Base-by-base conservation (phyloP, 1,140 invertebrate species). In the Andrena cerasifolii region DNA sequence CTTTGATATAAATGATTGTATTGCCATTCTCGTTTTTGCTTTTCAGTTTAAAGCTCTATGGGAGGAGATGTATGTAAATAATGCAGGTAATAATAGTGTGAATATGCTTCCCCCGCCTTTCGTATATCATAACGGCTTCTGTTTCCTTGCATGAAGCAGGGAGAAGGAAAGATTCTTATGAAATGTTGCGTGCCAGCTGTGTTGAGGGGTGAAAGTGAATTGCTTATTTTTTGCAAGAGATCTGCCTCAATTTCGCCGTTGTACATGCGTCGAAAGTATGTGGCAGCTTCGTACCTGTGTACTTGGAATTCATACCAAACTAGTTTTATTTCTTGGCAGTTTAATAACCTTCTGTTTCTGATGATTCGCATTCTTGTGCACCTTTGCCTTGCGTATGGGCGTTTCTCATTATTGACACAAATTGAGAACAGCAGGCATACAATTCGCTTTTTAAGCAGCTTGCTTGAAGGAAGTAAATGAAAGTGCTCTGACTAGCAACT, bases 11-110 rank as follows among this genome's bases (percentile, higher is more conserved):
- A 18, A 1, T 14, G 14, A 58, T 62, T 72, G 21, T 14, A 33
- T 33, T 72, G 45, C 40, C 47, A 31, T 21, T 21, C 53, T 31
- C 6, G 8, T 53, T 74, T 66, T 33, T 26, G 33, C 10, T 66
- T 72, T 51, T 40, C 3, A 40, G 26, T 2, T 5, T 3, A 40
- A 28, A 21, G 31, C 16, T 14, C 6, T 36, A 12, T 4, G 33
- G 14, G 21, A 33, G 16, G 12, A 43, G n/a, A n/a, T n/a, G n/a
- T n/a, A n/a, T 24, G 61, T 65, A 53, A 53, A 62, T 65, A 65
- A 51, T 40, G 7, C 28, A n/a, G 10, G 14, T 26, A 36, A 61
- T 49, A 62, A 72, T n/a, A 56, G 21, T 36, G 36, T 10, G 56
- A 49, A 36, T 14, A n/a, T 61, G 40, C 4, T 10, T n/a, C 36